Conservation (phyloP, 2,113 vertebrate genomes). For the Probosciger aterrimus region DNA sequence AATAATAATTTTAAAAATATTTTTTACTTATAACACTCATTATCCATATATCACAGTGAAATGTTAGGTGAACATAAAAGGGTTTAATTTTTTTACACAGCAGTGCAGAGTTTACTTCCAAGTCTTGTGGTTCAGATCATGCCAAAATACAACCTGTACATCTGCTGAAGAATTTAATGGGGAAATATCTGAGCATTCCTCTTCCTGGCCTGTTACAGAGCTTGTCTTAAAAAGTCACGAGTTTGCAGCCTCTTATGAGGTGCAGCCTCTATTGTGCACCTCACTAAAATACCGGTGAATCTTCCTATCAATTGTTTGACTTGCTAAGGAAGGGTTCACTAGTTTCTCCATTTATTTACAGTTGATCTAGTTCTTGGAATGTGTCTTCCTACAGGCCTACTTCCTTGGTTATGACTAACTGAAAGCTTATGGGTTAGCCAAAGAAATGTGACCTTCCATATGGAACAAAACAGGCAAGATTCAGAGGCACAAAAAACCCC, state of each 20-base stretch:
- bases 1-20: background rate
- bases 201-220: background rate
- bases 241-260: background rate
- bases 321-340: background rate
- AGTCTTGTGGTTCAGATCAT: background rate
- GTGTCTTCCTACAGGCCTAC: background rate
- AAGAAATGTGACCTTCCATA: background rate
- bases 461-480: background rate
- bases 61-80: background rate
- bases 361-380: background rate
- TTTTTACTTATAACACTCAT: background rate
- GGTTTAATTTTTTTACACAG: background rate
- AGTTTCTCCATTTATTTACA: background rate
- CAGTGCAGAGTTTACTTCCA: background rate
- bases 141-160: background rate
- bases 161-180: background rate
- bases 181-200: background rate
- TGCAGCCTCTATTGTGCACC: background rate
- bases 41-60: background rate
- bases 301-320: background rate
- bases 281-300: background rate
- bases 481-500: background rate
- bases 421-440: background rate
- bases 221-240: background rate
- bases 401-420: slow-evolving; percentile 3